Evolutionary conservation across 1,140 invertebrate species (phyloP), one percentile per base, ranked within the genome.

Genomic region (Rhopalosiphum padi): DNA sequence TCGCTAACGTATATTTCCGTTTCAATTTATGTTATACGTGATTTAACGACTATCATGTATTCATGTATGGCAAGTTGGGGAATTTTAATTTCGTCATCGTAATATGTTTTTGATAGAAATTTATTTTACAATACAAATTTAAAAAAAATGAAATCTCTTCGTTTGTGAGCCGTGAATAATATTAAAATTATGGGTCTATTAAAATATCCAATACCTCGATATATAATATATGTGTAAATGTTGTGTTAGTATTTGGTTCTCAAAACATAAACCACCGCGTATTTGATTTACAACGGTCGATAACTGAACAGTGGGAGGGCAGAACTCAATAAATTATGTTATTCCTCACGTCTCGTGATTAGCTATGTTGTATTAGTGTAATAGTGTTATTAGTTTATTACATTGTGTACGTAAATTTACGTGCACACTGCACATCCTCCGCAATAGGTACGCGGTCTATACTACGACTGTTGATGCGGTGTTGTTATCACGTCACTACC

Each of bases 11-110:
- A 21, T 87, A 21, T n/a, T 48, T 87, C 30, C 18, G 43, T 51
- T 51, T 51, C 6, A 30, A 87, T 35, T 48, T 87, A 6, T 87
- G n/a, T n/a, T n/a, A n/a, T 41, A 87, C 43, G 30, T 48, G 46
- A 87, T 87, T 48, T 87, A 21, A 48, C 30, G 9, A 46, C 83
- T 43, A 85, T 85, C 23, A 23, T 43, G 18, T 18, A 48, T n/a
- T 85, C 23, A 23, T 43, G 18, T 18, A 48, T n/a, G 30, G 25
- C 43, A 15, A 21, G 7, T 22, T 46, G n/a, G n/a, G 43, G 43
- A 87, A 87, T 87, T 87, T 87, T 48, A 48, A n/a, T 87, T 46
- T 87, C 43, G 43, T 87, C 43, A 85, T 87, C 15, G 43, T 3
- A 37, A 23, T 83, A 37, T 83, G 48, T 83, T 37, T 83, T 37